Conservation (phyloP, 2,113 vertebrate species). For the Saguinus imperator region DNA sequence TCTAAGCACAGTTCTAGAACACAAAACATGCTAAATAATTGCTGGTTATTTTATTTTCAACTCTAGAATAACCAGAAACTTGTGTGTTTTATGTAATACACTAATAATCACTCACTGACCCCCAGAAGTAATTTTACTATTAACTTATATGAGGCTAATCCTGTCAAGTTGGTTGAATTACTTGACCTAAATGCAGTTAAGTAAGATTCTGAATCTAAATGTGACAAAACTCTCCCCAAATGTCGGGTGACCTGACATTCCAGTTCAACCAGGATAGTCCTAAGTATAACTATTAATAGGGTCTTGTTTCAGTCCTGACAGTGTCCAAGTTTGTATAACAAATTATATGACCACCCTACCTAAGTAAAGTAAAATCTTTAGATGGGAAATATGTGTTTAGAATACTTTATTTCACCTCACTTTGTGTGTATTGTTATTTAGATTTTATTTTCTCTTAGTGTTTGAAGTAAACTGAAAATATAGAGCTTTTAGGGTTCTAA, state of each 20-base stretch:
- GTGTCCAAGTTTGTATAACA: not conserved
- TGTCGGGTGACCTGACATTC: not conserved
- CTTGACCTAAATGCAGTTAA: not conserved
- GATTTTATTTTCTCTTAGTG: not conserved
- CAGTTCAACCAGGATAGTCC: not conserved
- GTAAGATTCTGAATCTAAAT: conserved; percentile 14
- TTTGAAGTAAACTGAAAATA: not conserved
- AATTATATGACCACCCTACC: not conserved
- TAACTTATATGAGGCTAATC: not conserved
- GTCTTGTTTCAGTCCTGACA: not conserved
- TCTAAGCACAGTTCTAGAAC: not conserved
- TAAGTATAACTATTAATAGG: not conserved
- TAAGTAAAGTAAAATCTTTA: conserved; percentile 17
- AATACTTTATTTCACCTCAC: not conserved
- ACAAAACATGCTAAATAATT: conserved; percentile 8
- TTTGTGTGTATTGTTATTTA: not conserved
- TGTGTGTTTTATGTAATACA: not conserved
- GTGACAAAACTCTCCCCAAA: not conserved
- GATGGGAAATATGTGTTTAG: not conserved
- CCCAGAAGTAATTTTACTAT: conserved; percentile 19
- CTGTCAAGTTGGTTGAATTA: not conserved
- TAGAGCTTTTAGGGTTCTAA: not conserved
- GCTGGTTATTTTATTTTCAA: not conserved
- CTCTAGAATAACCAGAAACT: not conserved
- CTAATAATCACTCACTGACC: not conserved